These are phyloP conservation scores for Corythornis vintsioides DNA, from an alignment of 2,113 vertebrate genomes.

Conservation along the genomic window DNA sequence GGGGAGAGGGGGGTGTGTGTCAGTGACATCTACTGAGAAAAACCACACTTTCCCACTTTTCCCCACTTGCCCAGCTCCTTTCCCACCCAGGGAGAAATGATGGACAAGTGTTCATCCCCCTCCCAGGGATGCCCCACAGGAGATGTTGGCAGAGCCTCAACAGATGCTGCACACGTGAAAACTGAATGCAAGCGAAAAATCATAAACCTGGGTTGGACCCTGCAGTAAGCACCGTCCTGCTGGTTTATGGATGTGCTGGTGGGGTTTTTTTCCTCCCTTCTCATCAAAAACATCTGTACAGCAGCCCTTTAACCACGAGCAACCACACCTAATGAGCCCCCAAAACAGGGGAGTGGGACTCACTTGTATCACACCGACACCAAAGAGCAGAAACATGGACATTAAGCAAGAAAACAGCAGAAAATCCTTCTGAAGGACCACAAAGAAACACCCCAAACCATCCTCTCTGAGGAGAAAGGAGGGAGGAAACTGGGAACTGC, in stretches of 20 bases:
- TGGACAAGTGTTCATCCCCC: not conserved
- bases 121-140: not conserved
- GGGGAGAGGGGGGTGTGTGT: not conserved
- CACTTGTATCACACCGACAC: not conserved
- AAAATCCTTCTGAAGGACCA: not conserved
- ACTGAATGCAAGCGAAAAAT: not conserved
- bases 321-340: not conserved
- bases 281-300: rapidly evolving
- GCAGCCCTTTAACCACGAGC: rapidly evolving
- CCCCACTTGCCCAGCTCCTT: not conserved
- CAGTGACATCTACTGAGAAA: not conserved
- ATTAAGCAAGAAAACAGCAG: not conserved
- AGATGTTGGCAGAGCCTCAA: rapidly evolving
- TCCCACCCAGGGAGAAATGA: not conserved
- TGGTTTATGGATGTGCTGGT: not conserved
- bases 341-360: not conserved
- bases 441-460: not conserved
- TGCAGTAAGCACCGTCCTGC: not conserved
- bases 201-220: not conserved
- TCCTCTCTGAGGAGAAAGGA: not conserved
- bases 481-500: not conserved
- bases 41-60: not conserved
- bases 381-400: not conserved
- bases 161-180: not conserved
- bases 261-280: not conserved